Evolutionary conservation across 2,797 vertebrate species (phyloP).

Genomic region (Novumbra hubbsi): DNA sequence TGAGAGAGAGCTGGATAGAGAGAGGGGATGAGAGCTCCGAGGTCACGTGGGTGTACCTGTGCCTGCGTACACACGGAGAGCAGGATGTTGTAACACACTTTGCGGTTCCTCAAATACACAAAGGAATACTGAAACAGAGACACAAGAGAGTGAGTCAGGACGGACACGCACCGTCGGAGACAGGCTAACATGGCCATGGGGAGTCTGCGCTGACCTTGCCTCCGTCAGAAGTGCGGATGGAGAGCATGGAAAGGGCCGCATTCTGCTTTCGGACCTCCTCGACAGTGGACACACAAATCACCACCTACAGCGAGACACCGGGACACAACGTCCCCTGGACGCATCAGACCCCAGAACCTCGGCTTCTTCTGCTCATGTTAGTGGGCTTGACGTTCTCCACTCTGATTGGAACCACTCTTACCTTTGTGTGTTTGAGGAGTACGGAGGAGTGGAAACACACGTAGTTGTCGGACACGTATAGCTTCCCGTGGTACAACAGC

Average conservation of each 20-base stretch:
- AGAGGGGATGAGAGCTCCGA: not conserved
- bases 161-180: not conserved
- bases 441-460: constrained; percentile 81
- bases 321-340: not conserved
- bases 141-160: not conserved
- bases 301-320: constrained; percentile 58
- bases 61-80: constrained; percentile 61
- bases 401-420: constrained; percentile 39
- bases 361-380: no score
- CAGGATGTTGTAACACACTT: constrained; percentile 72
- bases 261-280: constrained; percentile 77
- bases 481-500: constrained; percentile 79
- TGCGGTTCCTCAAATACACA: constrained; percentile 72
- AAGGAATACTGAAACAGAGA: constrained; percentile 75
- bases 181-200: not conserved
- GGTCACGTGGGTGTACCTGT: constrained; percentile 59
- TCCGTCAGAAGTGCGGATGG: constrained; percentile 69
- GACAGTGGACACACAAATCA: constrained; percentile 66
- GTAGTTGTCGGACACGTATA: constrained; percentile 73
- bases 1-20: not conserved
- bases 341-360: not conserved
- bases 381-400: not conserved
- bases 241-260: constrained; percentile 77
- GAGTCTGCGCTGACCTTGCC: constrained; percentile 73
- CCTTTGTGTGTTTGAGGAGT: constrained; percentile 84